phyloP scores from a whole-genome alignment of 2,797 vertebrate species.

The Sylvilagus floridanus region DNA sequence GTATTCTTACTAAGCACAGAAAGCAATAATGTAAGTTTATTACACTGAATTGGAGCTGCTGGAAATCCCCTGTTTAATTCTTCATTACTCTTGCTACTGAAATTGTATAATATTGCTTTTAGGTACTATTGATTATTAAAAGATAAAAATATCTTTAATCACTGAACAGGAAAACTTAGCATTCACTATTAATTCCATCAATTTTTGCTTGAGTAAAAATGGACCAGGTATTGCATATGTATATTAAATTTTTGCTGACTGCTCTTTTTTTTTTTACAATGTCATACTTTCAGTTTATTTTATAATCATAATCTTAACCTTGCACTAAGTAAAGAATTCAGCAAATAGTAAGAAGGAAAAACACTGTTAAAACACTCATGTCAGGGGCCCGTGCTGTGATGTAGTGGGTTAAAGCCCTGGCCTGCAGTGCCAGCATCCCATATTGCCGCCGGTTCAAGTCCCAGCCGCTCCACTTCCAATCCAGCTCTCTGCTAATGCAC shows the following conservation, averaged over 20 bases:
- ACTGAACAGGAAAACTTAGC: conserved; percentile 56
- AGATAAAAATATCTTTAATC: conserved; percentile 76
- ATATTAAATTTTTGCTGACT: conserved; percentile 58
- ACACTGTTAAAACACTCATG: too few species aligned
- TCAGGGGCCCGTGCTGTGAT: too few species aligned
- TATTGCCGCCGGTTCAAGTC: too few species aligned
- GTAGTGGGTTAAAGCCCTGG: too few species aligned
- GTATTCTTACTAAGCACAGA: conserved; percentile 61
- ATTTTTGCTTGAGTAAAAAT: conserved; percentile 62
- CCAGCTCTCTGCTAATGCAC: too few species aligned
- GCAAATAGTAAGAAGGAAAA: too few species aligned
- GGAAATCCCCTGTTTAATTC: conserved; percentile 27
- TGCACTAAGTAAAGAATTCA: too few species aligned
- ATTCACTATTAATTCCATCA: conserved; percentile 61
- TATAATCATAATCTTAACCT: too few species aligned
- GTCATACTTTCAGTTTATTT: too few species aligned
- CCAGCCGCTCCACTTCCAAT: too few species aligned
- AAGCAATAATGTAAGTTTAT: conserved; percentile 48
- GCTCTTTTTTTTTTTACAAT: conserved; percentile 66
- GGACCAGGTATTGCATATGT: neutral
- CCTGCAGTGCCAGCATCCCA: too few species aligned
- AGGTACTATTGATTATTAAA: conserved; percentile 68
- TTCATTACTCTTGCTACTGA: conserved; percentile 61
- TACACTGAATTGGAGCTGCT: conserved; percentile 52
- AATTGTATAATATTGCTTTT: conserved; percentile 65